Percentiles rank a stretch among this genome's conserved stretches.
These are phyloP conservation scores for Archips xylosteana DNA, from an alignment of 2,888 invertebrate genomes.

Conservation along the genomic window DNA sequence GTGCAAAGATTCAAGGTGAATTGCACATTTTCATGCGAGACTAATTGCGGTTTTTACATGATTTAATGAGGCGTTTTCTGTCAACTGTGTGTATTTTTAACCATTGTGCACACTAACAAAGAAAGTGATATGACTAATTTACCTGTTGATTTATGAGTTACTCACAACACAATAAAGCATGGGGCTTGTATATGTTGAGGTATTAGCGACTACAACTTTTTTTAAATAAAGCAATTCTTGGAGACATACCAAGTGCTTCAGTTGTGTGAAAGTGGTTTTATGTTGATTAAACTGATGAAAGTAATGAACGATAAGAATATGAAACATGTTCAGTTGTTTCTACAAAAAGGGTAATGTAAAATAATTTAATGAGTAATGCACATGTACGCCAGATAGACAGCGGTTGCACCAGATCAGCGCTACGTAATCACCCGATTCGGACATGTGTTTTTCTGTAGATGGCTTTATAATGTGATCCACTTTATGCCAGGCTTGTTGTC, in stretches of 20 bases:
- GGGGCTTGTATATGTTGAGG: conserved; percentile 6
- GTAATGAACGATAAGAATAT: not conserved
- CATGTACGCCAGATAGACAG: conserved; percentile 48
- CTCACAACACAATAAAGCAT: conserved; percentile 13
- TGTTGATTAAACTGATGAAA: not conserved
- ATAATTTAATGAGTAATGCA: conserved; percentile 32
- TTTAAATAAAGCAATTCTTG: not conserved
- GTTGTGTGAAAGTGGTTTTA: not conserved
- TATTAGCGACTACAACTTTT: not conserved
- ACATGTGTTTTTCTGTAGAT: conserved; percentile 46
- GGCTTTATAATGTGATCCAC: conserved; percentile 39
- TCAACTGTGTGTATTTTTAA: conserved; percentile 19
- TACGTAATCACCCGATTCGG: conserved; percentile 47
- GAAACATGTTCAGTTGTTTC: not conserved
- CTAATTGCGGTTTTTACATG: conserved; percentile 7
- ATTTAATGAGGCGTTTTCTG: conserved; percentile 8
- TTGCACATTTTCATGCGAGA: conserved; percentile 27
- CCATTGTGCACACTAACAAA: conserved; percentile 29
- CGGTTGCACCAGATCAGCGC: conserved; percentile 28
- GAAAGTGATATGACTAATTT: conserved; percentile 30
- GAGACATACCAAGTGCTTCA: not conserved
- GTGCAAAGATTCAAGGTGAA: conserved; percentile 96
- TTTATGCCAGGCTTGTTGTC: conserved; percentile 20
- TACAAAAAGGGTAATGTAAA: conserved; percentile 8
- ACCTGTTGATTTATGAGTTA: conserved; percentile 21